Conservation (phyloP, 1,140 invertebrate species). For the Magallana angulata region DNA sequence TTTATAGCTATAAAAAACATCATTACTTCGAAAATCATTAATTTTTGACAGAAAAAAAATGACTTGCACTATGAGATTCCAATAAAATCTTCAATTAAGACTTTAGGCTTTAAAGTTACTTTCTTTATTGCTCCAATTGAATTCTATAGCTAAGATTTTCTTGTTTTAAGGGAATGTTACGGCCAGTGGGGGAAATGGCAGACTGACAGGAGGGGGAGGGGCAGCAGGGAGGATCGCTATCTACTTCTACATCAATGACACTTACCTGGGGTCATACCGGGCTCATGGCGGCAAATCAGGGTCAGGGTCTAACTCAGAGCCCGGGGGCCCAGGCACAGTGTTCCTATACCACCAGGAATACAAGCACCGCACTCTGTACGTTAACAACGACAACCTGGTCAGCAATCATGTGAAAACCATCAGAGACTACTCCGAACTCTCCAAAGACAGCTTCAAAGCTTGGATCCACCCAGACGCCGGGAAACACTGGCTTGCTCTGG, state of each 20-base stretch:
- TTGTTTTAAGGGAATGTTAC: constrained; percentile 60
- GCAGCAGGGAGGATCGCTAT: constrained; percentile 69
- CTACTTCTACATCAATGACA: constrained; percentile 68
- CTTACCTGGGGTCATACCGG: constrained; percentile 67
- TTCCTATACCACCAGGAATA: constrained; percentile 67
- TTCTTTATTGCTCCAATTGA: too few species aligned
- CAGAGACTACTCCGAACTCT: constrained; percentile 64
- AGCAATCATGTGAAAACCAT: constrained; percentile 63
- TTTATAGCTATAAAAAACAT: too few species aligned
- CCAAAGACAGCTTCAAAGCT: constrained; percentile 70
- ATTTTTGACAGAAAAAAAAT: too few species aligned
- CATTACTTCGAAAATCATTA: too few species aligned
- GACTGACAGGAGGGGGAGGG: constrained; percentile 67
- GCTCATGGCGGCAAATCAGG: constrained; percentile 65
- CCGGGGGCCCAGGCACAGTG: constrained; percentile 69
- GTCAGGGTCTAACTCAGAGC: constrained; percentile 46
- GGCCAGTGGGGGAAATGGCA: constrained; percentile 70
- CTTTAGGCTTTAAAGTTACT: too few species aligned
- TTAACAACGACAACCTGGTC: constrained; percentile 65
- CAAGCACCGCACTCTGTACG: constrained; percentile 66
- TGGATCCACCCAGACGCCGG: constrained; percentile 69
- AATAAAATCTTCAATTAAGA: too few species aligned
- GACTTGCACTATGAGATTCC: too few species aligned
- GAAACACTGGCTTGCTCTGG: constrained; percentile 62
- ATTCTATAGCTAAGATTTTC: not conserved